Percentiles rank a stretch among this genome's conserved stretches.
These are phyloP conservation scores for Theocolax elegans DNA, from an alignment of 1,140 invertebrate species.

Conservation along the genomic window DNA sequence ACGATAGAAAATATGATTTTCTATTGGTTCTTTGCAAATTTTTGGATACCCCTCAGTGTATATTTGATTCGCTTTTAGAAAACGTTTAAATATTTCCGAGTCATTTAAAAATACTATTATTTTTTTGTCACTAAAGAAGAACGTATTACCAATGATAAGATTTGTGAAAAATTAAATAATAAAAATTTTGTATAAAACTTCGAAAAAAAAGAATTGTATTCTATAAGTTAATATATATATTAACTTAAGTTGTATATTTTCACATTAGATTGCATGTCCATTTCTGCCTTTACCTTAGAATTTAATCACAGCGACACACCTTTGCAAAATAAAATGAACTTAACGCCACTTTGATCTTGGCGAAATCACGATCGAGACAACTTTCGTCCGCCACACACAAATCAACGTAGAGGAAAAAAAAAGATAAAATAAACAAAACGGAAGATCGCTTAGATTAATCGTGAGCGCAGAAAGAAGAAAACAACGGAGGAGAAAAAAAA, in stretches of 20 bases:
- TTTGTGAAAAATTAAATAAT: constrained; percentile 2
- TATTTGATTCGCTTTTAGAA: no score
- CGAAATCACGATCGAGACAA: neutral
- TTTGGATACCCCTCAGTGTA: neutral
- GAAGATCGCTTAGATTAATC: neutral
- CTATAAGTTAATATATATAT: constrained; percentile 27
- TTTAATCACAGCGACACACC: constrained; percentile 22
- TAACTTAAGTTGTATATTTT: constrained; percentile 1
- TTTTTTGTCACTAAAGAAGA: no score
- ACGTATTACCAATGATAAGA: no score
- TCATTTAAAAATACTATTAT: no score
- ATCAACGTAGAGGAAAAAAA: neutral
- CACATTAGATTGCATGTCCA: constrained; percentile 26
- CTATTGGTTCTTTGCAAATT: neutral
- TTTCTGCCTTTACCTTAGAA: constrained; percentile 6
- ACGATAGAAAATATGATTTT: constrained; percentile 15
- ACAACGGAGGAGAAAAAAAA: constrained; percentile 29
- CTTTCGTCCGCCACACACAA: neutral
- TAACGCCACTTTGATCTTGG: neutral
- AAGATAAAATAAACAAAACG: no score
- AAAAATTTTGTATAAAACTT: constrained; percentile 21
- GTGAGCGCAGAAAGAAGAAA: neutral
- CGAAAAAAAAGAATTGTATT: constrained; percentile 13
- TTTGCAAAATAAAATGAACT: neutral
- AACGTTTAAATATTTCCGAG: no score